Conservation (phyloP, 2,888 invertebrate genomes). For the Idaea dimidiata region DNA sequence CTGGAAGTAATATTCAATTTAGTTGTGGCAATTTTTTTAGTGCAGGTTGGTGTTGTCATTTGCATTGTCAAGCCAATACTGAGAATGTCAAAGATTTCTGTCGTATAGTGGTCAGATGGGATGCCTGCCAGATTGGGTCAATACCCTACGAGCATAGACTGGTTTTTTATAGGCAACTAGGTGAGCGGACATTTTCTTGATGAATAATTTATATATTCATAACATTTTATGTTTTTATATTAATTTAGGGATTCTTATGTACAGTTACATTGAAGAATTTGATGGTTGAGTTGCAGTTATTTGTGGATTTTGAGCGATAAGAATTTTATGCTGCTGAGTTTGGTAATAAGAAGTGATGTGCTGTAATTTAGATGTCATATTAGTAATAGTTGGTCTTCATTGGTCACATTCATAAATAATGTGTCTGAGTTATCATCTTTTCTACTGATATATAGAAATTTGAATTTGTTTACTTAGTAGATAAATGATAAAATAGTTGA, state of each 20-base stretch:
- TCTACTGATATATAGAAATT: too few species aligned
- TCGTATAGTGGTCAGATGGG: conserved; percentile 29
- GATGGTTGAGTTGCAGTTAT: background rate
- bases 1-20: too few species aligned
- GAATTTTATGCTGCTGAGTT: background rate
- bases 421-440: too few species aligned
- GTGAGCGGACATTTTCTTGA: conserved; percentile 28
- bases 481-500: too few species aligned
- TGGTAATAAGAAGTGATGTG: background rate
- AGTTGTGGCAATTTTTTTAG: too few species aligned
- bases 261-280: background rate
- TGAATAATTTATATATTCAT: conserved; percentile 17
- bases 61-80: background rate
- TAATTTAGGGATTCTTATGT: background rate
- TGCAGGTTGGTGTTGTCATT: background rate
- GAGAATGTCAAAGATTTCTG: background rate
- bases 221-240: conserved; percentile 3
- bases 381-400: background rate
- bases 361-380: background rate
- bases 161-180: conserved; percentile 38
- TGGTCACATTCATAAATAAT: too few species aligned
- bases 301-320: background rate
- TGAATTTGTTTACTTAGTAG: too few species aligned
- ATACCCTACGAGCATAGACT: conserved; percentile 43
- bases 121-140: conserved; percentile 66